phyloP scores from a whole-genome alignment of 2,888 invertebrate genomes.

The Agrochola macilenta region DNA sequence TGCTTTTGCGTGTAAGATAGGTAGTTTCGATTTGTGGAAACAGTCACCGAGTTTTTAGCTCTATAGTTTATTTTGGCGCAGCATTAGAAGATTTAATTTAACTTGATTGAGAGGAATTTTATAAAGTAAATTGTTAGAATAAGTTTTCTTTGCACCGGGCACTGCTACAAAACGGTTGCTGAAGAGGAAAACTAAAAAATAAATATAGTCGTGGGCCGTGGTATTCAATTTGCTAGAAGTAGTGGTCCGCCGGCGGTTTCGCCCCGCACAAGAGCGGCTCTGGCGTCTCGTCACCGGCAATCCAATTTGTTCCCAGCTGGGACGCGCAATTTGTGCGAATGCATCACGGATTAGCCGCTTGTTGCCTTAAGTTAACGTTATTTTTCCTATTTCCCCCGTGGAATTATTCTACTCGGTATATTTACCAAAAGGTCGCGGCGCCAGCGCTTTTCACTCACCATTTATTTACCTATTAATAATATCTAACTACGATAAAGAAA shows the following conservation, averaged over 20 bases:
- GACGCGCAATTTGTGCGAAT: conserved; percentile 75
- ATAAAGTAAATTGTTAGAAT: background rate
- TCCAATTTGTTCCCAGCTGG: conserved; percentile 75
- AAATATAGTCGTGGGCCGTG: background rate
- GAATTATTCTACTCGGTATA: conserved; percentile 47
- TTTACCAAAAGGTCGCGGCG: conserved; percentile 53
- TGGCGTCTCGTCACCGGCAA: conserved; percentile 69
- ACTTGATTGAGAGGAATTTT: conserved; percentile 7
- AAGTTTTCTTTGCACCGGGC: background rate
- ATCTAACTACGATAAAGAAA: conserved; percentile 51
- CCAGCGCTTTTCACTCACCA: conserved; percentile 41
- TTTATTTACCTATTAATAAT: conserved; percentile 58
- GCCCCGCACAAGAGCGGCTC: conserved; percentile 41
- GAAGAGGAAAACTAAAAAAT: conserved; percentile 12
- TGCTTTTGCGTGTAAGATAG: background rate
- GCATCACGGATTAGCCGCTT: conserved; percentile 71
- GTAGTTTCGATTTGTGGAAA: conserved; percentile 12
- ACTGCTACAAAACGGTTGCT: background rate
- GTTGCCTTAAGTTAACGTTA: conserved; percentile 54
- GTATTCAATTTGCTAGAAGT: conserved; percentile 49
- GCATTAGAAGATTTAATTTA: background rate
- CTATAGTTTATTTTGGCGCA: background rate
- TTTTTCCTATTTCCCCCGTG: conserved; percentile 43
- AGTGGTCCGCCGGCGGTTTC: conserved; percentile 27
- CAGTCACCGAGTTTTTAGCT: background rate